phyloP scores from a whole-genome alignment of 2,797 vertebrate genomes.

The Sebastes hubbsi region DNA sequence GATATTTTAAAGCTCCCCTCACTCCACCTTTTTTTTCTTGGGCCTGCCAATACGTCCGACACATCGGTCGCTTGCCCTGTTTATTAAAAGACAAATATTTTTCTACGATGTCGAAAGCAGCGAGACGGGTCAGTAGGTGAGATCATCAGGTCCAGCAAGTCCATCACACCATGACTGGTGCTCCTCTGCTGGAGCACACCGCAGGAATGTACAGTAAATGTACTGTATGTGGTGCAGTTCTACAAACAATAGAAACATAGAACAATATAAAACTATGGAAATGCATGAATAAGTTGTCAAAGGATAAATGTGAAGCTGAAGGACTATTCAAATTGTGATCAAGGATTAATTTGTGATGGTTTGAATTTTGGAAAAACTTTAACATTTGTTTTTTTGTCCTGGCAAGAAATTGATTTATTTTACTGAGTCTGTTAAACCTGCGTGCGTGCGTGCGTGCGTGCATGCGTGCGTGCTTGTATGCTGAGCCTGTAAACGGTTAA shows the following conservation, averaged over 20 bases:
- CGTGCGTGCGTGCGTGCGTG: background rate
- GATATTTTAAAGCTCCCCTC: background rate
- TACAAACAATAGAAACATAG: background rate
- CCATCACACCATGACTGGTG: conserved; percentile 9
- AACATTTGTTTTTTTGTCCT: background rate
- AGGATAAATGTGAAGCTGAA: background rate
- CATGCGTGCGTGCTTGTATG: background rate
- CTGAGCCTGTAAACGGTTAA: conserved; percentile 8
- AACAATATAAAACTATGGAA: background rate
- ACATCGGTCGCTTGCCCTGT: conserved; percentile 12
- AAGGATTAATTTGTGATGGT: background rate
- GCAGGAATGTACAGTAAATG: background rate
- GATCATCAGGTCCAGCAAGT: conserved; percentile 39
- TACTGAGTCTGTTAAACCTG: background rate
- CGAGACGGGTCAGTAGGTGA: conserved; percentile 25
- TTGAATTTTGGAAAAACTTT: background rate
- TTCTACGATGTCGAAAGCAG: conserved; percentile 67
- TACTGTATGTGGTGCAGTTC: background rate
- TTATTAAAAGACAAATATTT: conserved; percentile 81
- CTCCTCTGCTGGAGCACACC: background rate
- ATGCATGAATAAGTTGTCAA: background rate
- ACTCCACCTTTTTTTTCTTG: conserved; percentile 4
- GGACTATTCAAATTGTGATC: background rate
- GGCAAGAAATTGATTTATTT: background rate
- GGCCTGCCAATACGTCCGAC: conserved; percentile 49